Percentiles rank a stretch among this genome's conserved stretches.
phyloP scores from a whole-genome alignment of 1,140 invertebrate genomes.

The Cyphomyrmex costatus region DNA sequence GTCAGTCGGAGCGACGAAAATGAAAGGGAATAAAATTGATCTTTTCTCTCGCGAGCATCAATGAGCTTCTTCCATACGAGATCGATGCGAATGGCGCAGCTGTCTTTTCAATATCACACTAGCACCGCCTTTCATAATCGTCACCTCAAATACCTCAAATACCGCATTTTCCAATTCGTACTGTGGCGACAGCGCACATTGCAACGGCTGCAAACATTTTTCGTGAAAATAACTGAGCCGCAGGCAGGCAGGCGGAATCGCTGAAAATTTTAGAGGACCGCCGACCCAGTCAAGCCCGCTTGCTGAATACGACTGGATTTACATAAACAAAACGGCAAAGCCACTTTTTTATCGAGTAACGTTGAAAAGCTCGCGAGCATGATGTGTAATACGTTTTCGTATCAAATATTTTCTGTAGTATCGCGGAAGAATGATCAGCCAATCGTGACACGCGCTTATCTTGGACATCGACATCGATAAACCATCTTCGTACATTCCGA shows the following conservation, averaged over 20 bases:
- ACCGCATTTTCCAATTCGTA: conserved; percentile 45
- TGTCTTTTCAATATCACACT: conserved; percentile 62
- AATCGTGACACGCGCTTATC: conserved; percentile 45
- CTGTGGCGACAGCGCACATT: conserved; percentile 3
- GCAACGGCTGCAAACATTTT: conserved; percentile 53
- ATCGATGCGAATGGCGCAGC: conserved; percentile 62
- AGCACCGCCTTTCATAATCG: conserved; percentile 63
- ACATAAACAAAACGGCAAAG: conserved; percentile 72
- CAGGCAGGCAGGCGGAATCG: background rate
- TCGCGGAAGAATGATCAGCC: conserved; percentile 51
- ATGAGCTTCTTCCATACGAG: conserved; percentile 9
- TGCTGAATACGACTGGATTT: conserved; percentile 42
- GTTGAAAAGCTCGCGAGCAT: conserved; percentile 49
- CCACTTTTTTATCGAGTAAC: conserved; percentile 64
- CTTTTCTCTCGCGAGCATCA: background rate
- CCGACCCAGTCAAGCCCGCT: background rate
- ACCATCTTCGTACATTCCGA: conserved; percentile 47
- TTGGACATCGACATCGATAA: conserved; percentile 51
- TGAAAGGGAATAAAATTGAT: conserved; percentile 22
- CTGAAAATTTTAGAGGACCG: conserved; percentile 54
- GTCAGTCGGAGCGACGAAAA: background rate
- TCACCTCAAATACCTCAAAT: conserved; percentile 55
- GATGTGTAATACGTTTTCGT: background rate
- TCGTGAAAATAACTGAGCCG: conserved; percentile 55
- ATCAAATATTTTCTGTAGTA: conserved; percentile 26